Evolutionary conservation across 2,888 invertebrate genomes (phyloP), one percentile per base, ranked within the genome.

Genomic region (Caenorhabditis sp.): DNA sequence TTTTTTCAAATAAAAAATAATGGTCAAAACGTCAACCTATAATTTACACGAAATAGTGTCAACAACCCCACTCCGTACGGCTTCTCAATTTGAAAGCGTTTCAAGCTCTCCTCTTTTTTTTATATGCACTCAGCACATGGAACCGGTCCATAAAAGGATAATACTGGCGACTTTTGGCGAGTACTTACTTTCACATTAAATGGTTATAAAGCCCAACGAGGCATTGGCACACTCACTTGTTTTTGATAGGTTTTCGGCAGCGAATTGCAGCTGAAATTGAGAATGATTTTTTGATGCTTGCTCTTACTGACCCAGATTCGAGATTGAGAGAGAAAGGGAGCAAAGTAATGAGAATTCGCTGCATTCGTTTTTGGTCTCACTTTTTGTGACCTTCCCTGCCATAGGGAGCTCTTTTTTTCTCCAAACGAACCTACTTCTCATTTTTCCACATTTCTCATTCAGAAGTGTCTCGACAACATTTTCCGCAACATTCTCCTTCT

Each of bases 361-460:
- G 47, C 28, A 47, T 51, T 47, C 50, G 28, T 44, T 24, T 50
- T 18, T 64, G 26, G 26, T 11, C 22, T 24, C 60, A 15, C 65
- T 58, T 58, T 51, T 58, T 50, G 37, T 60, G 50, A 26, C 58
- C 56, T 22, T 35, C 50, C 13, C 51, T 62, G 62, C 55, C 32
- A 58, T 15, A 47, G 47, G 47, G n/a, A 22, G 51, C 15, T 24
- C 55, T 62, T 55, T 44, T 37, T 20, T 56, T 44, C 32, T 15
- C 40, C 47, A 47, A 58, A 64, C 44, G 47, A 47, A 47, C 47
- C 47, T 13, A 53, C 60, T 44, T 64, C 64, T 72, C 72, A 65
- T 64, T 72, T n/a, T 72, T 65, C 72, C 72, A 56, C 64, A 72
- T 72, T 58, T 72, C 44, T 64, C 55, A 72, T 72, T 72, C 72